Percentiles rank a stretch among this genome's conserved stretches.
phyloP scores from a whole-genome alignment of 2,797 vertebrate species.

The Argyrosomus regius region DNA sequence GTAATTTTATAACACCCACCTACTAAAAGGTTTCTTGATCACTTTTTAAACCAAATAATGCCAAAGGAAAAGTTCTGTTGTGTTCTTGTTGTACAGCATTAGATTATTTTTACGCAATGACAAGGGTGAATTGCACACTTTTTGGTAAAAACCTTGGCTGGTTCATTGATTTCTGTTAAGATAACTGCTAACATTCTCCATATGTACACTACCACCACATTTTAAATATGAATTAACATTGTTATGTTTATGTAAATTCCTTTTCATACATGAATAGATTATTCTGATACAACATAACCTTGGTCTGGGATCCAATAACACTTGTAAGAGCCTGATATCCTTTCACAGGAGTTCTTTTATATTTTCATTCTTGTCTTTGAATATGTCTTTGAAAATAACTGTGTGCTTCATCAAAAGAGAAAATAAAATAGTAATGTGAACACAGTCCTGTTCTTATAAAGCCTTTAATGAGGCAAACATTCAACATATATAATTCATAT shows the following conservation, averaged over 20 bases:
- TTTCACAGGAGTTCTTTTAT: background rate
- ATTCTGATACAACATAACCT: background rate
- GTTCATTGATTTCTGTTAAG: no score
- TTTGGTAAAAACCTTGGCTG: no score
- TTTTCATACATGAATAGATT: background rate
- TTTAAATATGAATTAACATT: background rate
- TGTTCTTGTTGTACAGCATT: no score
- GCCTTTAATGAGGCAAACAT: conserved; percentile 22
- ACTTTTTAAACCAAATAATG: no score
- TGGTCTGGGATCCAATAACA: background rate
- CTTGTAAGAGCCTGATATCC: background rate
- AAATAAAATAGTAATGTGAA: conserved; percentile 17
- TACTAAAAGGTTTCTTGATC: no score
- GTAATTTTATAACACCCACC: no score
- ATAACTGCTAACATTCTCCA: background rate
- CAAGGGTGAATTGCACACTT: no score
- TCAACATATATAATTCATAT: background rate
- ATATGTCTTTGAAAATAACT: conserved; percentile 21
- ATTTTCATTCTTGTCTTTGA: conserved; percentile 1
- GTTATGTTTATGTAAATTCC: background rate
- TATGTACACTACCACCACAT: background rate
- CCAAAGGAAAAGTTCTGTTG: no score
- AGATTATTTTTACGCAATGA: no score
- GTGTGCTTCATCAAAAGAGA: background rate
- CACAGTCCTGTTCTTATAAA: conserved; percentile 21